A percentile compares a stretch with the other conserved stretches of the same genome.
Conservation (phyloP, 2,797 vertebrate species). For the Danio aesculapii region DNA sequence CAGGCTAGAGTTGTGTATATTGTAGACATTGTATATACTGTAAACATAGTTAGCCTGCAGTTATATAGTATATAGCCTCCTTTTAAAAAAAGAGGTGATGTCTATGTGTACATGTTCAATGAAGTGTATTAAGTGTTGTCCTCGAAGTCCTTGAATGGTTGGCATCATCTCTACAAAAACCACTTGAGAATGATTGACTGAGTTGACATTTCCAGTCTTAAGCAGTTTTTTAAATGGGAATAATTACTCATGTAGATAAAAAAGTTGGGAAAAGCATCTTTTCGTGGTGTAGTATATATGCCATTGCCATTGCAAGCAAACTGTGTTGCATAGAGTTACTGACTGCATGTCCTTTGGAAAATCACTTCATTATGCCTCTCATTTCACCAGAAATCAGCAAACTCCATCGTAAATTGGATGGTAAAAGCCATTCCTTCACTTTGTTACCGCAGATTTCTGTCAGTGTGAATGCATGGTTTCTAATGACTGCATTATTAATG, state of each 20-base stretch:
- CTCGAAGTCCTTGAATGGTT: too few relatives aligned
- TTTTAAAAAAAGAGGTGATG: too few relatives aligned
- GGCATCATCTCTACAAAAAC: too few relatives aligned
- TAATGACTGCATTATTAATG: conserved; percentile 39
- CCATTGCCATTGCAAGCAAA: not conserved
- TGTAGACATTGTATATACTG: too few relatives aligned
- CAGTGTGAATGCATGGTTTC: not conserved
- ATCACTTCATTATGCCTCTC: not conserved
- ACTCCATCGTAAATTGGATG: not conserved
- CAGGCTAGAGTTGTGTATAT: too few relatives aligned
- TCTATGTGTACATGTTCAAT: too few relatives aligned
- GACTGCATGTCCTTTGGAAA: not conserved
- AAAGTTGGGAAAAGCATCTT: not conserved
- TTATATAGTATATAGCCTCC: too few relatives aligned
- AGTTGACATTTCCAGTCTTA: not conserved
- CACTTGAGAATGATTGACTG: not conserved
- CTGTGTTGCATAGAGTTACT: not conserved
- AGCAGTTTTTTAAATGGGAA: too few relatives aligned
- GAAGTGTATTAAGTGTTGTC: too few relatives aligned
- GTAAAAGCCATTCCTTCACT: not conserved
- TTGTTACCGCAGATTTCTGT: not conserved
- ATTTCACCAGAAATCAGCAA: not conserved
- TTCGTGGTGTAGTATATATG: not conserved
- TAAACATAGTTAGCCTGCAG: too few relatives aligned
- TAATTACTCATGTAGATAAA: not conserved